Evolutionary conservation across 2,797 vertebrate species (phyloP), one percentile per base, ranked within the genome.

Genomic region (Fratercula arctica): DNA sequence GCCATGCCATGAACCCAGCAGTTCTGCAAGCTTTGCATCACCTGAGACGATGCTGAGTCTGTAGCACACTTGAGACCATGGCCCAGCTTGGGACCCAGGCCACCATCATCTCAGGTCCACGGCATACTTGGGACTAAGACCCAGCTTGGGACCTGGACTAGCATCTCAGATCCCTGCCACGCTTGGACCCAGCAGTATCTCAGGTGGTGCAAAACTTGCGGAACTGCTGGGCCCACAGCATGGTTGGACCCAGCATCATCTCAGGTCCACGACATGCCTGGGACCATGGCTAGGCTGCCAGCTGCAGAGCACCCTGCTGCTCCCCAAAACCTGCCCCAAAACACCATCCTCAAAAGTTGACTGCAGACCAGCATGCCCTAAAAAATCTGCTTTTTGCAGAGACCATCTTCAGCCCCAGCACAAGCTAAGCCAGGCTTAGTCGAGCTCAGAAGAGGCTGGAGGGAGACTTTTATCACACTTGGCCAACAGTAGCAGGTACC

Each of bases 381-480:
- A 28, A 87, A 60, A 89, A 63, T 28, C 24, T 54, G 33, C 41
- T 61, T 78, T 74, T 54, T 73, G 29, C 70, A 59, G 54, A 54
- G 43, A 46, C 15, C 0, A 6, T 35, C 39, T 69, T 63, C 54
- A 72, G 21, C n/a, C 31, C 39, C 5, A 41, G 24, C 0, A 1
- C 3, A 6, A 91, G 24, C 59, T 48, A 51, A 89, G 43, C 78
- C 1, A 0, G 43, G 74, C 26, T 85, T 89, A 43, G 14, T 50
- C 10, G 2, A 87, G 46, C 67, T 50, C 63, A 78, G 43, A 16
- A 33, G 57, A 41, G n/a, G 48, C 18, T 81, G 74, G 37, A 87
- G 41, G 37, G 54, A 91, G 70, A 61, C 70, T 91, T 89, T 92
- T 91, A 75, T 48, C 93, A 76, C 56, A 63, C 84, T 89, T 94